Evolutionary conservation across 1,140 invertebrate species (phyloP), one percentile per base, ranked within the genome.

Genomic region (Eufriesea mexicana): DNA sequence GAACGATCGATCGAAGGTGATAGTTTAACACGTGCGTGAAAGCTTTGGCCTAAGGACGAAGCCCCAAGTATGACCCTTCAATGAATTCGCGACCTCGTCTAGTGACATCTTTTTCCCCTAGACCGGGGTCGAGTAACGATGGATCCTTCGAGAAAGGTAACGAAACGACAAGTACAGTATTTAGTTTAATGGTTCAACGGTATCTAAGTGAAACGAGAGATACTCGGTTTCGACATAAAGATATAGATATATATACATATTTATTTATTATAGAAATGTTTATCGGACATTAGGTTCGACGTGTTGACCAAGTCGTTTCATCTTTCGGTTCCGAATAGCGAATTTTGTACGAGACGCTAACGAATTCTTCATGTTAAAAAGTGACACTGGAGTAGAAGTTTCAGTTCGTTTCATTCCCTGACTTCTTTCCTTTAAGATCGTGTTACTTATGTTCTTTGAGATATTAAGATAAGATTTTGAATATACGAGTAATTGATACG

Each of bases 231-330:
- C 82, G 81, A 70, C 51, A n/a, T 86, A 86, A 87, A 84, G 51
- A 89, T 76, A 88, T 73, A 84, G 47, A 85, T 74, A 82, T 82
- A 86, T 45, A 89, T 86, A 84, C 59, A 83, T 89, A 91, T 90
- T 90, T 89, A 90, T 91, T 91, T 89, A 89, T 87, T 86, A 86
- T 88, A 84, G 73, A 86, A 67, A 84, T 87, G 77, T 90, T 80
- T 86, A 86, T 83, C 78, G 76, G 54, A 79, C 72, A 67, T 73
- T 87, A 87, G 84, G 81, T 79, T 80, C 77, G 77, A 55, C 77
- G 77, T 70, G 68, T 87, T 84, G 74, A 87, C 73, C 79, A 81
- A 76, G 14, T 81, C 72, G 51, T 81, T 81, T 67, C 9, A 35
- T 57, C 55, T 14, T 49, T 61, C 70, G 18, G 7, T 74, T 45